Percentiles rank a stretch among this genome's conserved stretches.
phyloP scores from a whole-genome alignment of 2,113 vertebrate species.

The Gnathonemus echidnorhynchus region DNA sequence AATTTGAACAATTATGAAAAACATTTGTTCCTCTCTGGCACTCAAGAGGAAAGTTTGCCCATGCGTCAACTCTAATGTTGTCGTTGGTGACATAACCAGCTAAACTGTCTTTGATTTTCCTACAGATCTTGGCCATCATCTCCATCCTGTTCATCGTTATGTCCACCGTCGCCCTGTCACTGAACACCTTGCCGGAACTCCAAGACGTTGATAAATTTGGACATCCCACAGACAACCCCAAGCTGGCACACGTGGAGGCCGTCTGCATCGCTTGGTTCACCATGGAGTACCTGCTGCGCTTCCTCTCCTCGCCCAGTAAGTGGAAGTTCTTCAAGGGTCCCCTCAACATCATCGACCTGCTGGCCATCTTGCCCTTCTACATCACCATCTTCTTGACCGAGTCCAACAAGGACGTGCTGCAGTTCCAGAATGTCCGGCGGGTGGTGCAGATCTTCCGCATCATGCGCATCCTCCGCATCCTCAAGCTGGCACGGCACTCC shows the following conservation, averaged over 20 bases:
- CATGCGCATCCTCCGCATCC: slow-evolving; percentile 93
- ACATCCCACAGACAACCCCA: slow-evolving; percentile 88
- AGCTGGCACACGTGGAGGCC: slow-evolving; percentile 89
- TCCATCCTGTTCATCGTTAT: slow-evolving; percentile 96
- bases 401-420: slow-evolving; percentile 92
- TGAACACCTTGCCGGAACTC: slow-evolving; percentile 94
- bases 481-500: slow-evolving; percentile 91
- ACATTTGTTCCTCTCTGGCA: background rate
- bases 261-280: slow-evolving; percentile 98
- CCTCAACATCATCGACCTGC: slow-evolving; percentile 88
- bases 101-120: slow-evolving; percentile 20
- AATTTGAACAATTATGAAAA: background rate
- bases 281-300: slow-evolving; percentile 92
- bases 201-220: slow-evolving; percentile 90
- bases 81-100: background rate
- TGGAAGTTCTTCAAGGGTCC: slow-evolving; percentile 98
- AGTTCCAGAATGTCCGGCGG: slow-evolving; percentile 93
- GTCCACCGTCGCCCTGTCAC: slow-evolving; percentile 93
- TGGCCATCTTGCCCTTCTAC: slow-evolving; percentile 94
- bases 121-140: slow-evolving; percentile 90
- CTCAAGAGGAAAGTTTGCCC: background rate
- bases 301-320: slow-evolving; percentile 90
- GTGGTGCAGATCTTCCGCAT: slow-evolving; percentile 98
- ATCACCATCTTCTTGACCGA: slow-evolving; percentile 95
- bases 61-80: background rate